Percentiles rank a stretch among this genome's conserved stretches.
Conservation (phyloP, 1,140 invertebrate genomes). For the Drosophila kurseongensis region DNA sequence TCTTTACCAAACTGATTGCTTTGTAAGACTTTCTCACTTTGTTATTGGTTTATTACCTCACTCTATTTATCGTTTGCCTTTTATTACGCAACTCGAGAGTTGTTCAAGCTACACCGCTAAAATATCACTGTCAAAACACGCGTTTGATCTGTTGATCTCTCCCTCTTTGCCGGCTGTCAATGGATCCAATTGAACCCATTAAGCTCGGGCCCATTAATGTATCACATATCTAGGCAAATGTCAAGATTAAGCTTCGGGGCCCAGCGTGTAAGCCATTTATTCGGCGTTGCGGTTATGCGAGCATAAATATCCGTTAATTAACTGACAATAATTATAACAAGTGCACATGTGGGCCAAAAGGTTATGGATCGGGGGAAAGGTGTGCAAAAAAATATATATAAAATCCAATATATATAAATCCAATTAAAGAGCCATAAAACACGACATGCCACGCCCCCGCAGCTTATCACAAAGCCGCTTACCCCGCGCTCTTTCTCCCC, state of each 20-base stretch:
- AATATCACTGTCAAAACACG: slow-evolving; percentile 43
- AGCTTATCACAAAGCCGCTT: slow-evolving; percentile 54
- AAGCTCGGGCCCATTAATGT: slow-evolving; percentile 10
- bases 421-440: slow-evolving; percentile 73
- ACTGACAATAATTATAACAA: slow-evolving; percentile 69
- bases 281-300: slow-evolving; percentile 43
- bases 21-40: neutral
- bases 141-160: slow-evolving; percentile 20
- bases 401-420: slow-evolving; percentile 78
- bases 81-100: slow-evolving; percentile 24
- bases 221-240: slow-evolving; percentile 64
- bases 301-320: slow-evolving; percentile 66
- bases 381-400: slow-evolving; percentile 37
- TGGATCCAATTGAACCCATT: slow-evolving; percentile 43
- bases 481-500: neutral
- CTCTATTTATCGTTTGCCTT: neutral
- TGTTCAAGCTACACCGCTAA: slow-evolving; percentile 17
- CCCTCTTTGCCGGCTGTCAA: slow-evolving; percentile 33
- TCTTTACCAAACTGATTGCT: neutral
- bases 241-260: slow-evolving; percentile 85
- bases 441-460: slow-evolving; percentile 54
- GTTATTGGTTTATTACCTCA: neutral
- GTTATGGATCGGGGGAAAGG: slow-evolving; percentile 5
- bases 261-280: slow-evolving; percentile 82
- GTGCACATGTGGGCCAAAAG: slow-evolving; percentile 38